Base-by-base conservation (phyloP, 2,888 invertebrate genomes). In the Empis livida region DNA sequence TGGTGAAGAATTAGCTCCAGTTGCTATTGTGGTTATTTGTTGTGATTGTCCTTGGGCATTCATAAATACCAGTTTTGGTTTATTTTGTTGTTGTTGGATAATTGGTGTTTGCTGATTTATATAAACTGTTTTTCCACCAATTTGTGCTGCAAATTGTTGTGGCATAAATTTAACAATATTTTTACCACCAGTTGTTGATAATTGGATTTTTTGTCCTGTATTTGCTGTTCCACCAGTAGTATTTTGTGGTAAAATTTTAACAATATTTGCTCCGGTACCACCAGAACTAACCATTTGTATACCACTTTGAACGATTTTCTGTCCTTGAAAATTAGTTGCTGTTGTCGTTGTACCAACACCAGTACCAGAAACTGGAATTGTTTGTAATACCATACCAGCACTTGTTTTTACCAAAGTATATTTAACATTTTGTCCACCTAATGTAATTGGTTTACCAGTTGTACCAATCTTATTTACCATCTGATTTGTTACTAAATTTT, bases 331-430 rank as follows among this genome's bases (percentile, higher is more conserved):
- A 38, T 38, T 38, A 16, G 10, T 10, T 9, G 10, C 3, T 16
- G 42, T 10, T 9, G 9, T 13, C 10, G 15, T 30, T 30, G 42
- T 16, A 13, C 30, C 5, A 42, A 11, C 16, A 2, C 11, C 41
- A 8, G 23, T 23, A n/a, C 20, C 13, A 15, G 23, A 8, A 3
- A 14, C 41, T 6, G 27, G 41, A 14, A 41, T 23, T 5, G 32
- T 31, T 43, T 43, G 30, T 16, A 43, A 31, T n/a, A 35, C 31
- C 35, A 43, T 43, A 9, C 43, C 43, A n/a, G 43, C n/a, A 16
- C 40, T 40, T 10, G 40, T 40, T 15, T 43, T 43, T 17, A 43
- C 31, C 17, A 43, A 30, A 16, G 31, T 31, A n/a, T 41, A 41
- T 43, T 32, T 35, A n/a, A 43, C 41, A 41, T 41, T 43, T 43